A percentile compares a stretch with the other conserved stretches of the same genome.
Conservation (phyloP, 1,140 invertebrate genomes). For the Drosophila nasuta region DNA sequence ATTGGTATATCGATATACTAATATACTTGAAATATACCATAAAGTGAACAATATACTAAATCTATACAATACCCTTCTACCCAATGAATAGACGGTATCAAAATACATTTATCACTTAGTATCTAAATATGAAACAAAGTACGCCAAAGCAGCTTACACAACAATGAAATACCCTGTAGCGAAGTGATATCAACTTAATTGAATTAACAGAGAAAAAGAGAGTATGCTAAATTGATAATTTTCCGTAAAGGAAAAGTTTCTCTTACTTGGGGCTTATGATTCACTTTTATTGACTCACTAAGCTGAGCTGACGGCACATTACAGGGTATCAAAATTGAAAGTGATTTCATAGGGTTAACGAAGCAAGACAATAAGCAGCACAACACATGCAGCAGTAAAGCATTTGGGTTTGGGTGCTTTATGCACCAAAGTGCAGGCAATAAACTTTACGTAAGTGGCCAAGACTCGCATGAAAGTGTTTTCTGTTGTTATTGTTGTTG, state of each 20-base stretch:
- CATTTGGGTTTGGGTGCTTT: background rate
- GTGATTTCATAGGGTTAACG: slow-evolving; percentile 46
- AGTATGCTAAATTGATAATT: too few relatives aligned
- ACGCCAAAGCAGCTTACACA: background rate
- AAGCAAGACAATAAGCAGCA: slow-evolving; percentile 29
- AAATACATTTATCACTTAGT: background rate
- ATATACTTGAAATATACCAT: too few relatives aligned
- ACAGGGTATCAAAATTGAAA: slow-evolving; percentile 56
- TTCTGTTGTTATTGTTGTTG: background rate
- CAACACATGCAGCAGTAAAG: slow-evolving; percentile 29
- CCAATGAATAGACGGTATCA: background rate
- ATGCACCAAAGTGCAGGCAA: slow-evolving; percentile 34
- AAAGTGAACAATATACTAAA: too few relatives aligned
- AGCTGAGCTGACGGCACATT: background rate
- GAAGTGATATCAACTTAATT: background rate
- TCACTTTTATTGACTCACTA: too few relatives aligned
- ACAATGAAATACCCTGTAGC: background rate
- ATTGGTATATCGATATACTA: too few relatives aligned
- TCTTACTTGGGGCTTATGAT: too few relatives aligned
- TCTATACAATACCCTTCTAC: too few relatives aligned
- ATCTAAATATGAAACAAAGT: background rate
- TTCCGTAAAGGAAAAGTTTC: too few relatives aligned
- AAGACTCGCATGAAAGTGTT: background rate
- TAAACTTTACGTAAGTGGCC: slow-evolving; percentile 46
- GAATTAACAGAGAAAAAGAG: too few relatives aligned